Evolutionary conservation across 2,797 vertebrate genomes (phyloP), one percentile per base, ranked within the genome.

Genomic region (Valencia hispanica): DNA sequence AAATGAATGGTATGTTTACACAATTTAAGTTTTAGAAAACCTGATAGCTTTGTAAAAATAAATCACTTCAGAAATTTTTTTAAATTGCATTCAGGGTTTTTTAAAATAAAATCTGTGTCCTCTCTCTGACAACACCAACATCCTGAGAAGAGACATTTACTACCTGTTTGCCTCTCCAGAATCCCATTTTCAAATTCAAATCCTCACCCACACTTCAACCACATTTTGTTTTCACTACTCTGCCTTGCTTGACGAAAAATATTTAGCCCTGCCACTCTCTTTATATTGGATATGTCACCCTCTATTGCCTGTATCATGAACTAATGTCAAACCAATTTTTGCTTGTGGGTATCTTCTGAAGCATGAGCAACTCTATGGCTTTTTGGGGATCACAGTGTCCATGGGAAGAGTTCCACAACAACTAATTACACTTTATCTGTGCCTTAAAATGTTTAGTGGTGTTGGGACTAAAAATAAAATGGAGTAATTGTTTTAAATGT

Each of bases 261-360:
- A 88, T 91, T 92, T 94, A 94, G 89, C 86, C 86, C 89, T 93
- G 91, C 89, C 92, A 93, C 83, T 93, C 87, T 90, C 75, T 83
- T 17, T 74, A 91, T 93, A 94, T 94, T 94, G 93, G 93, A 94
- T 94, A 88, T 91, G 93, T 93, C 94, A 94, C 87, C 91, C 89
- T 94, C 90, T 88, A 93, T 91, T 93, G 92, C 88, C 75, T 84
- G 82, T 74, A 91, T 87, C 79, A 84, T 87, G 87, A 88, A 88
- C 91, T 90, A 93, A 89, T 94, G 93, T 95, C 92, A 94, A 90
- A 94, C 85, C 92, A 87, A 93, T 94, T 94, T n/a, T 91, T 81
- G 74, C 77, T 89, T 70, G 77, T 45, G 85, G 88, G 86, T 79
- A 86, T 92, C 87, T 88, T 86, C 81, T 71, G 43, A 88, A 86